Conservation (phyloP, 2,888 invertebrate species). For the Abscondita cerata region DNA sequence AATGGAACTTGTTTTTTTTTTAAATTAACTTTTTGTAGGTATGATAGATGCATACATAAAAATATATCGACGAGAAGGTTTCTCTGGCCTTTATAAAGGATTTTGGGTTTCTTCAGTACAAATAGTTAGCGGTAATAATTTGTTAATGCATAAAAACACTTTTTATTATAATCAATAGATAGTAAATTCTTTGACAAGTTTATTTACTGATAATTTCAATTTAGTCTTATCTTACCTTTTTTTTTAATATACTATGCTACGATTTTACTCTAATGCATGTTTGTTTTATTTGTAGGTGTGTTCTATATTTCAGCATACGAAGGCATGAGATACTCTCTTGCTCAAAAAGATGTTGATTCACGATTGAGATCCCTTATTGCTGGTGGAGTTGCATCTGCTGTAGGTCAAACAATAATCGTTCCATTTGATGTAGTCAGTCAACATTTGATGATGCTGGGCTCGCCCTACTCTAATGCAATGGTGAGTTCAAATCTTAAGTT, state of each 20-base stretch:
- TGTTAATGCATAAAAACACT: too few relatives aligned
- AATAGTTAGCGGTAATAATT: conserved; percentile 57
- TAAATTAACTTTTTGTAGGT: too few relatives aligned
- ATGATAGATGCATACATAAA: conserved; percentile 89
- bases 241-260: too few relatives aligned
- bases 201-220: too few relatives aligned
- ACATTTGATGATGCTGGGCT: conserved; percentile 93
- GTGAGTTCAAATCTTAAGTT: conserved; percentile 46
- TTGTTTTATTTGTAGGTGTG: conserved; percentile 68
- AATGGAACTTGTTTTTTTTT: too few relatives aligned
- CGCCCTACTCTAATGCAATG: conserved; percentile 46
- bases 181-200: too few relatives aligned
- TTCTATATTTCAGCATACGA: conserved; percentile 96
- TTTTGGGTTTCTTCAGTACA: conserved; percentile 92
- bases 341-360: conserved; percentile 69
- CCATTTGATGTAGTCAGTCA: conserved; percentile 97
- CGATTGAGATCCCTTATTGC: conserved; percentile 81
- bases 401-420: conserved; percentile 94
- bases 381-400: conserved; percentile 90
- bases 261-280: too few relatives aligned
- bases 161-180: too few relatives aligned
- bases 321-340: conserved; percentile 82
- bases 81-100: conserved; percentile 88
- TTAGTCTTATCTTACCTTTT: too few relatives aligned
- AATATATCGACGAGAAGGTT: conserved; percentile 84